phyloP scores from a whole-genome alignment of 2,888 invertebrate genomes.

The Tipula unca region DNA sequence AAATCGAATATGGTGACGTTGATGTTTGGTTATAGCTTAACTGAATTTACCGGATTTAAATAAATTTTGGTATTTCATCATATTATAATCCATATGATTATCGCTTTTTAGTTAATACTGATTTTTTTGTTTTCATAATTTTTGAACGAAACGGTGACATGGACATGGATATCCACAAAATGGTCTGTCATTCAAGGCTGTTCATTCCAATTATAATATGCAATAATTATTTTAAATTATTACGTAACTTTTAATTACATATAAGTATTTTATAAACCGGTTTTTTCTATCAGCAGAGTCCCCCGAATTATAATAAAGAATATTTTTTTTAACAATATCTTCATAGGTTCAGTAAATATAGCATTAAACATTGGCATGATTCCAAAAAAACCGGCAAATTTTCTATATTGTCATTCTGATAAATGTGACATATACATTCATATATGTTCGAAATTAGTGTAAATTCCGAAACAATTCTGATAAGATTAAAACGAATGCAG shows the following conservation, averaged over 20 bases:
- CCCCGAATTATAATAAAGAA: not conserved
- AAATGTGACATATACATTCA: not conserved
- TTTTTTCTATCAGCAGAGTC: not conserved
- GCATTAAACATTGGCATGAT: not conserved
- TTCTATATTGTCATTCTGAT: not conserved
- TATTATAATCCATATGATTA: not conserved
- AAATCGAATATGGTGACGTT: not conserved
- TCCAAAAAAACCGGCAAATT: not conserved
- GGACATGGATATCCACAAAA: not conserved
- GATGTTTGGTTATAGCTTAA: not conserved
- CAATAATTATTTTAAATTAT: not conserved
- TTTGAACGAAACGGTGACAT: not conserved
- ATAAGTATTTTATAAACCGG: not conserved
- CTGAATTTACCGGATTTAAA: not conserved
- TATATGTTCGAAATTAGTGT: not conserved
- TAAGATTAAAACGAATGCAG: not conserved
- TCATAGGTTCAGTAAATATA: not conserved
- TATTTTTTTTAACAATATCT: not conserved
- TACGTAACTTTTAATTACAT: not conserved
- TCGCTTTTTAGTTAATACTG: not conserved
- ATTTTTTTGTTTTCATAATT: not conserved
- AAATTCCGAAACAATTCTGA: not conserved
- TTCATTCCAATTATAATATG: not conserved
- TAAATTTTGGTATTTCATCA: not conserved
- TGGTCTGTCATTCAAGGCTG: not conserved